A percentile compares a stretch with the other conserved stretches of the same genome.
Conservation (phyloP, 1,140 invertebrate genomes). For the Fragariocoptes setiger region DNA sequence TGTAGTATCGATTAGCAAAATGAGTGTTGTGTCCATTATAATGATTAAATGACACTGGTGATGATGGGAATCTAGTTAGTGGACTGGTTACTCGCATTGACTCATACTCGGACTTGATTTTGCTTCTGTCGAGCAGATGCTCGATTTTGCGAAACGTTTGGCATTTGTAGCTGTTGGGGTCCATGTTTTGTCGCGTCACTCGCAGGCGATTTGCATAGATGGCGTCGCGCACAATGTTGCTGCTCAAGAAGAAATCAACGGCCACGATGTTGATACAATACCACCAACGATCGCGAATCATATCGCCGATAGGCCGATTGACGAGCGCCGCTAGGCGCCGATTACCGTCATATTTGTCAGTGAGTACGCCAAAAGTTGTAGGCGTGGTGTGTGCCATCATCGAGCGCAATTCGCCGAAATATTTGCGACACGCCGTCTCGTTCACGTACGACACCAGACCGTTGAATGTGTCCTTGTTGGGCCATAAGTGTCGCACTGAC, state of each 20-base stretch:
- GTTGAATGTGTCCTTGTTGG: conserved; percentile 21
- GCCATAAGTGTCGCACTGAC: conserved; percentile 25
- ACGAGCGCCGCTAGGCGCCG: conserved; percentile 31
- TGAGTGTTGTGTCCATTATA: not conserved
- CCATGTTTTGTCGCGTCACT: not conserved
- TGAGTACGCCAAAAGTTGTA: conserved; percentile 30
- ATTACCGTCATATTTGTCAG: conserved; percentile 18
- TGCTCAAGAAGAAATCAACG: conserved; percentile 38
- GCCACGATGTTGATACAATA: conserved; percentile 34
- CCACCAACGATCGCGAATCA: conserved; percentile 28
- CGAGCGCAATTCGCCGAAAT: conserved; percentile 4
- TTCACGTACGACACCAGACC: conserved; percentile 20
- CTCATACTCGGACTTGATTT: not conserved
- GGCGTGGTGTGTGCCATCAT: conserved; percentile 34
- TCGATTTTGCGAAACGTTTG: not conserved
- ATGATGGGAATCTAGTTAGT: not conserved
- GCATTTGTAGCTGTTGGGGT: not conserved
- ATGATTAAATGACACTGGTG: not conserved
- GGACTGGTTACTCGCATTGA: not conserved
- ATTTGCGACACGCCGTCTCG: conserved; percentile 6
- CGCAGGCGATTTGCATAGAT: conserved; percentile 23
- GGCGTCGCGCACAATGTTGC: conserved; percentile 31
- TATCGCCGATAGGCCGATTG: conserved; percentile 30
- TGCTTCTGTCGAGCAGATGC: not conserved
- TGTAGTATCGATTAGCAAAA: not conserved